Evolutionary conservation across 92 coral and sea anemone genomes (phyloP).

Genomic region (Parazoanthus swiftii): DNA sequence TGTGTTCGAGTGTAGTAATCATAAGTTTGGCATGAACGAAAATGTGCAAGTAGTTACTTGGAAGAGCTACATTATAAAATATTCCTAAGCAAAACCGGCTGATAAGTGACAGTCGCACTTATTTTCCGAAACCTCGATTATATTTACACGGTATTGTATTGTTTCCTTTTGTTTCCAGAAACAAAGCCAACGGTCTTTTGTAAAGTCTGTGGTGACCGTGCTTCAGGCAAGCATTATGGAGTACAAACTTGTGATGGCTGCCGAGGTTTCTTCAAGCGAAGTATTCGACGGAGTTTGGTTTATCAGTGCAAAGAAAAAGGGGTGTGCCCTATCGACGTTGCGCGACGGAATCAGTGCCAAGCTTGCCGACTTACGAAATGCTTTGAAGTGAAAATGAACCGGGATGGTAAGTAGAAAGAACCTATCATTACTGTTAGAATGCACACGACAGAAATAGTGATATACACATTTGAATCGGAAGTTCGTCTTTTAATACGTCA

Average conservation of each 20-base stretch:
- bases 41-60: background rate
- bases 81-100: background rate
- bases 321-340: constrained; percentile 93
- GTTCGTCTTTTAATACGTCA: background rate
- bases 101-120: background rate
- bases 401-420: constrained; percentile 73
- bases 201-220: constrained; percentile 93
- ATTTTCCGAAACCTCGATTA: constrained; percentile 16
- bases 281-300: constrained; percentile 80
- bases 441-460: background rate
- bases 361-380: constrained; percentile 89
- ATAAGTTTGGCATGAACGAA: background rate
- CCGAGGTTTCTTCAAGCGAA: constrained; percentile 95
- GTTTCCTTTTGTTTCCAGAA: constrained; percentile 51
- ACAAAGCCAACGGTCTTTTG: constrained; percentile 74
- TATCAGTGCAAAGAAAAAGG: constrained; percentile 94
- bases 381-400: constrained; percentile 92
- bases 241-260: constrained; percentile 96
- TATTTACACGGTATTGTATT: constrained; percentile 21
- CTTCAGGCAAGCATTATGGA: constrained; percentile 96
- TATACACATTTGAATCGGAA: background rate
- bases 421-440: background rate
- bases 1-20: background rate
- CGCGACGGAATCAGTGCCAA: constrained; percentile 95
- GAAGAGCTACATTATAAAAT: background rate